Percentiles rank a stretch among this genome's conserved stretches.
These are phyloP conservation scores for Nicator chloris DNA, from an alignment of 2,113 vertebrate species.

Conservation along the genomic window DNA sequence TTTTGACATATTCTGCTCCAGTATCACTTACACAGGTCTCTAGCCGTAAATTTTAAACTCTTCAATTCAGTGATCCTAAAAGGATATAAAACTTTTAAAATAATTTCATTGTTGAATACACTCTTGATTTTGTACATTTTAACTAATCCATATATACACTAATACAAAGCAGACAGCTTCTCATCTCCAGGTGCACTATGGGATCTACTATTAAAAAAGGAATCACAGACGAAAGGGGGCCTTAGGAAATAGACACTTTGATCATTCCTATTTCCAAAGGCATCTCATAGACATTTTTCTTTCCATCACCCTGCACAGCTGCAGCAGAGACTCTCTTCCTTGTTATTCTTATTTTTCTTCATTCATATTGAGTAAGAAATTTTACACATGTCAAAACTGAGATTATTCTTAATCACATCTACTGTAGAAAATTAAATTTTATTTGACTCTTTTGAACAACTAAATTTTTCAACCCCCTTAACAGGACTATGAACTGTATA, in stretches of 20 bases:
- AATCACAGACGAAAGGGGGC: neutral
- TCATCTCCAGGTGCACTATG: neutral
- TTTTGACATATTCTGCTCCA: neutral
- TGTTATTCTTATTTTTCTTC: neutral
- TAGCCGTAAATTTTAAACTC: neutral
- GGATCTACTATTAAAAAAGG: neutral
- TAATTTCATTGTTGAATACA: conserved; percentile 24
- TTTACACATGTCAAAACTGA: neutral
- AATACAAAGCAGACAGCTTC: neutral
- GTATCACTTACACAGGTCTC: neutral
- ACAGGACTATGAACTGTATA: neutral
- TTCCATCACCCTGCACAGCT: neutral
- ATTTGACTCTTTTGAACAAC: neutral
- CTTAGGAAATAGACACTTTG: neutral
- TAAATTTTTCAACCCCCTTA: neutral
- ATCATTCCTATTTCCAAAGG: neutral
- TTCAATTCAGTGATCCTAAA: neutral
- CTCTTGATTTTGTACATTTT: conserved; percentile 24
- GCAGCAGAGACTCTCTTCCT: neutral
- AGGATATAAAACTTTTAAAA: neutral
- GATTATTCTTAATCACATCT: neutral
- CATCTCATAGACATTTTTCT: neutral
- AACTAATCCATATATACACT: conserved; percentile 9
- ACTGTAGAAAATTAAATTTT: neutral
- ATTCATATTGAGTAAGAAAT: neutral